These are phyloP conservation scores for Dioctria rufipes DNA, from an alignment of 2,888 invertebrate genomes.

Conservation along the genomic window DNA sequence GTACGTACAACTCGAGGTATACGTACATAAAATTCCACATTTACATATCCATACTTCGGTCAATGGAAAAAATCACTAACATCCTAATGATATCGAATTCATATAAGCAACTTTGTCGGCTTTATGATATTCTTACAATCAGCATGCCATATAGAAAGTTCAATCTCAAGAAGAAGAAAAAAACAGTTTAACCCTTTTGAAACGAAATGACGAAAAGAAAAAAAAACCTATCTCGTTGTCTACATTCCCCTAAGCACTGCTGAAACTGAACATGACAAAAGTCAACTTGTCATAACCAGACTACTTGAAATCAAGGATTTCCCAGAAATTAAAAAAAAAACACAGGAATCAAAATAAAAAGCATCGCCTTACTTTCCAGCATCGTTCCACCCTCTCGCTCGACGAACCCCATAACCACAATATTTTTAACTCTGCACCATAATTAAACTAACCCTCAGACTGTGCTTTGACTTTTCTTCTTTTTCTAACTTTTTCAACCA, in stretches of 20 bases:
- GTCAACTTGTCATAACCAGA: constrained; percentile 59
- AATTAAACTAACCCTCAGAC: constrained; percentile 52
- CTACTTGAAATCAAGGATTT: constrained; percentile 58
- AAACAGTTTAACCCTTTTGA: constrained; percentile 50
- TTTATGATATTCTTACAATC: not conserved
- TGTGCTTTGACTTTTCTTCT: constrained; percentile 43
- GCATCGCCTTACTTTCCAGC: constrained; percentile 35
- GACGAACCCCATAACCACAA: constrained; percentile 33
- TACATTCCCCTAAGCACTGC: constrained; percentile 48
- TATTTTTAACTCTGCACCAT: constrained; percentile 48
- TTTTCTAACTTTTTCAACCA: constrained; percentile 50
- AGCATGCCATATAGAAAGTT: not conserved
- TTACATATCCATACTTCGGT: no score
- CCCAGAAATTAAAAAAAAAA: constrained; percentile 47
- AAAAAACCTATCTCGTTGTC: constrained; percentile 40
- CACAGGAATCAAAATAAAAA: constrained; percentile 54
- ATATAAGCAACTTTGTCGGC: no score
- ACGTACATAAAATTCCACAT: no score
- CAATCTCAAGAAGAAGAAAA: constrained; percentile 18
- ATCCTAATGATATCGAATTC: no score
- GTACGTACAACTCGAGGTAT: no score
- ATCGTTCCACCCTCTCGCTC: constrained; percentile 20
- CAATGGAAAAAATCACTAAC: no score
- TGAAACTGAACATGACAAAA: constrained; percentile 41
- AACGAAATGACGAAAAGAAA: constrained; percentile 40